These are phyloP conservation scores for Pelobates fuscus DNA, from an alignment of 2,113 vertebrate genomes.

Conservation along the genomic window DNA sequence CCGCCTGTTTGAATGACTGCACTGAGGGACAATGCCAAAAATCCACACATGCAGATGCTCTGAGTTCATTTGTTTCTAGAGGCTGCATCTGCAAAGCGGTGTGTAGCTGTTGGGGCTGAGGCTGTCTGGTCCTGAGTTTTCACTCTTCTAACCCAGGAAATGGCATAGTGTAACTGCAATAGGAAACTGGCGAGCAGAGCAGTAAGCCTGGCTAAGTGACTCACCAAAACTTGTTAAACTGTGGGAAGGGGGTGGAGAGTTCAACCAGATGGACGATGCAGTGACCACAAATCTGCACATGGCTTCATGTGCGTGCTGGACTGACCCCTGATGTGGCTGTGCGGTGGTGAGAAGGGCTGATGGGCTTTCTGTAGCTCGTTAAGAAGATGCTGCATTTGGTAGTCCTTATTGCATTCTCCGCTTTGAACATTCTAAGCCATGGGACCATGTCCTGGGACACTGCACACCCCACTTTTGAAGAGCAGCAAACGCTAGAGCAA, in stretches of 20 bases:
- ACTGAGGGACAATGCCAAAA: constrained; percentile 20
- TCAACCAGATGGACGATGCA: constrained; percentile 11
- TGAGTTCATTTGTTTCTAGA: constrained; percentile 8
- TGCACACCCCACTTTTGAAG: constrained; percentile 46
- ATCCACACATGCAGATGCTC: constrained; percentile 22
- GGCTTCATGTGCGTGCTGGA: constrained; percentile 15
- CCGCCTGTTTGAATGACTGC: constrained; percentile 14
- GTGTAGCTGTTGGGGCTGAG: neutral
- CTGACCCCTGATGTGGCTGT: constrained; percentile 6
- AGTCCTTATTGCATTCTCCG: constrained; percentile 73
- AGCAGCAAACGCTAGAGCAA: constrained; percentile 29
- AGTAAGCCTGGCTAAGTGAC: neutral
- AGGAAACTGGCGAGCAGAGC: neutral
- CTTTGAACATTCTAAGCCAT: constrained; percentile 71
- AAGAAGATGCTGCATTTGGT: constrained; percentile 68
- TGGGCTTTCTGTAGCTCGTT: constrained; percentile 45
- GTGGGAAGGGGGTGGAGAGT: constrained; percentile 11
- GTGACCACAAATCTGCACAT: constrained; percentile 27
- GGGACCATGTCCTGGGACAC: constrained; percentile 74
- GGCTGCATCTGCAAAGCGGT: constrained; percentile 16
- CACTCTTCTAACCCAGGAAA: neutral
- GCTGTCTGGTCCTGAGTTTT: neutral
- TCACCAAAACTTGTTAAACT: constrained; percentile 2
- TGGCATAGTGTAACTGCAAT: neutral
- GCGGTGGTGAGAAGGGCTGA: constrained; percentile 58